Evolutionary conservation across 2,113 vertebrate species (phyloP).

Genomic region (Larimichthys polyactis): DNA sequence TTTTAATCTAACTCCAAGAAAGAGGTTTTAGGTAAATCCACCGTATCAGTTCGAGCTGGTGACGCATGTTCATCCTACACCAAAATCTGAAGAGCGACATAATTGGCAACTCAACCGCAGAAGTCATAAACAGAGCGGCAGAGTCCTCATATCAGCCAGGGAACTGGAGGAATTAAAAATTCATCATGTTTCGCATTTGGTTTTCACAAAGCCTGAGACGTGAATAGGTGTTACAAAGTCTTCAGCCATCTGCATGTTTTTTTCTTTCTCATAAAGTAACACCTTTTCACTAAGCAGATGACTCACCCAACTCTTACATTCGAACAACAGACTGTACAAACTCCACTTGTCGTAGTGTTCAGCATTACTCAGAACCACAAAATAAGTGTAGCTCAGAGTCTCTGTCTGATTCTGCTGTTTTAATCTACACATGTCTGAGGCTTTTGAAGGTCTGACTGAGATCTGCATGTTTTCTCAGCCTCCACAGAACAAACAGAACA

Average conservation of each 20-base stretch:
- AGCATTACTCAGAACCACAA: neutral
- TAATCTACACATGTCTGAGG: constrained; percentile 27
- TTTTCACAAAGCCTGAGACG: constrained; percentile 3
- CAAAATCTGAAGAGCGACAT: constrained; percentile 7
- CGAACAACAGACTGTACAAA: neutral
- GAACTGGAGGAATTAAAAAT: constrained; percentile 34
- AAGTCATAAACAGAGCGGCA: neutral
- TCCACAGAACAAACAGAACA: constrained; percentile 10
- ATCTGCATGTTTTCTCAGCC: constrained; percentile 35
- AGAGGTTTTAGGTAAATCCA: neutral
- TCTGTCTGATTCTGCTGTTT: constrained; percentile 11
- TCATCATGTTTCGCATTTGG: constrained; percentile 26
- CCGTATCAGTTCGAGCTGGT: neutral
- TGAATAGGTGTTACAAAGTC: neutral
- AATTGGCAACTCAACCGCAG: neutral
- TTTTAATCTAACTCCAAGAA: neutral
- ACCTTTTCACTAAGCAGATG: constrained; percentile 1
- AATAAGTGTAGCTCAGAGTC: constrained; percentile 8
- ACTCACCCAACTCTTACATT: neutral
- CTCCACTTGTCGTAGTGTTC: constrained; percentile 1
- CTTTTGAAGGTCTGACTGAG: constrained; percentile 6
- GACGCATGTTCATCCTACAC: neutral
- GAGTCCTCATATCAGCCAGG: neutral
- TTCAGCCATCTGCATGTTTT: neutral
- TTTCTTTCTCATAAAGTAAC: neutral